Evolutionary conservation across 1,140 invertebrate genomes (phyloP).

Genomic region (Zaprionus ghesquierei): DNA sequence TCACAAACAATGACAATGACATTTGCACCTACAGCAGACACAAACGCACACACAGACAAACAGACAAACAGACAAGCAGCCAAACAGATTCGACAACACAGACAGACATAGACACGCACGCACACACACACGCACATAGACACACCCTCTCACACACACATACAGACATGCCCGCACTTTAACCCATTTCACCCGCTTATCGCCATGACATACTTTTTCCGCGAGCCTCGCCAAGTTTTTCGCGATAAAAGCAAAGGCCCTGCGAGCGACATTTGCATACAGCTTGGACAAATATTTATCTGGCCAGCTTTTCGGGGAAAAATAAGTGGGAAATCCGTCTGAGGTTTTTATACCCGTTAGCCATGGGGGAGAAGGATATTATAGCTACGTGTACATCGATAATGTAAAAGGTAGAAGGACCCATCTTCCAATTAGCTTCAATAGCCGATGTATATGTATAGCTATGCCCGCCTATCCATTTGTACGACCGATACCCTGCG

Average conservation of each 20-base stretch:
- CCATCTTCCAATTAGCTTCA: too few relatives aligned
- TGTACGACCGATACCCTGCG: too few relatives aligned
- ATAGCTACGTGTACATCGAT: too few relatives aligned
- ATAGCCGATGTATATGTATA: too few relatives aligned
- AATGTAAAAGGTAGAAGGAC: too few relatives aligned
- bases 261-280: conserved; percentile 53
- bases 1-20: conserved; percentile 76
- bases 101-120: not conserved
- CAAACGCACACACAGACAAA: not conserved
- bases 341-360: too few relatives aligned
- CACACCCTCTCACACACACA: not conserved
- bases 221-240: conserved; percentile 52
- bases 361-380: too few relatives aligned
- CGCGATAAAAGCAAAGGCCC: not conserved
- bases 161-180: not conserved
- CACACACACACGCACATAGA: not conserved
- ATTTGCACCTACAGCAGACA: conserved; percentile 42
- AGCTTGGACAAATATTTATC: conserved; percentile 55
- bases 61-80: not conserved
- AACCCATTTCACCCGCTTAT: conserved; percentile 56
- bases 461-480: too few relatives aligned
- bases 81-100: not conserved
- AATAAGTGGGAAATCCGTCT: too few relatives aligned
- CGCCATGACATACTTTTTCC: conserved; percentile 55
- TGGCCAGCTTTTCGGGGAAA: conserved; percentile 16